Conservation (phyloP, 1,140 invertebrate genomes). For the Cotesia vestalis region DNA sequence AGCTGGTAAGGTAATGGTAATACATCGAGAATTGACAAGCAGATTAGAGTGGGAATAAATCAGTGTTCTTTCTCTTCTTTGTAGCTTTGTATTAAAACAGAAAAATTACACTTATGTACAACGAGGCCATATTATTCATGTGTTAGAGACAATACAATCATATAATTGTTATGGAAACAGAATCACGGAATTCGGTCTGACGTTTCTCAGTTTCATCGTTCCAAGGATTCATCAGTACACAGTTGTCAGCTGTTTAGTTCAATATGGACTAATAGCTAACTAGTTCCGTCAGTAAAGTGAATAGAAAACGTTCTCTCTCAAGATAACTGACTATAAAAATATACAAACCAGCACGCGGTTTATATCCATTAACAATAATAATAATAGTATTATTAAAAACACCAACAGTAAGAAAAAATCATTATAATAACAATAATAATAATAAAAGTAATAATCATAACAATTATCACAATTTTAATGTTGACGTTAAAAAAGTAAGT, state of each 20-base stretch:
- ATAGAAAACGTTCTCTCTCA: constrained; percentile 17
- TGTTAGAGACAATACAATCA: too few relatives aligned
- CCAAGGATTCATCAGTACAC: not conserved
- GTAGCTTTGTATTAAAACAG: too few relatives aligned
- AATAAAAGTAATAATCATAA: not conserved
- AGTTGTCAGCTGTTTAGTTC: constrained; percentile 37
- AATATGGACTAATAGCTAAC: constrained; percentile 37
- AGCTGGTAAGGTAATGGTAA: too few relatives aligned
- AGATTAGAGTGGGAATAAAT: too few relatives aligned
- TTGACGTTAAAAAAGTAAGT: not conserved
- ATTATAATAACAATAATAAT: not conserved
- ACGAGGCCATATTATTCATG: too few relatives aligned
- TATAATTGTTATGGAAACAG: constrained; percentile 31
- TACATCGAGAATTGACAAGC: too few relatives aligned
- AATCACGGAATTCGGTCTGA: constrained; percentile 24
- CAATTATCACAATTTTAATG: not conserved
- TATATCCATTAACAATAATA: not conserved
- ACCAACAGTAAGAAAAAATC: not conserved
- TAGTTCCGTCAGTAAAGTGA: constrained; percentile 29
- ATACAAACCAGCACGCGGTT: not conserved
- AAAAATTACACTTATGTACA: too few relatives aligned
- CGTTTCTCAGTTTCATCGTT: constrained; percentile 4
- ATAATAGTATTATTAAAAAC: not conserved
- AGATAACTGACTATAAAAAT: constrained; percentile 1
- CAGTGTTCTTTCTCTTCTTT: too few relatives aligned